A percentile compares a stretch with the other conserved stretches of the same genome.
phyloP scores from a whole-genome alignment of 2,797 vertebrate genomes.

The Leptatherina wallacei region DNA sequence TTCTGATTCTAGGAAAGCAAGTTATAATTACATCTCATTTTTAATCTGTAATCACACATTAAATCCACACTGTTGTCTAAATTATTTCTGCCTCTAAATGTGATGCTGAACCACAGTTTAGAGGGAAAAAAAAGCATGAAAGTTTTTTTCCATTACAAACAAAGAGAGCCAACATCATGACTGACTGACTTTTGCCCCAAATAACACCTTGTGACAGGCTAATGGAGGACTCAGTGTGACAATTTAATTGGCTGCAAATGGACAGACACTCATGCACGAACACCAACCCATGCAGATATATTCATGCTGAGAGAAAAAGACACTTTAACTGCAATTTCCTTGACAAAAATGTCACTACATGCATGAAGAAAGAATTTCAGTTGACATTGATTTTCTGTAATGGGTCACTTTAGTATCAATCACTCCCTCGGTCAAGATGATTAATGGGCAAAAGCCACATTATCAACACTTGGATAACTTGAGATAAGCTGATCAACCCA shows the following conservation, averaged over 20 bases:
- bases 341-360: background rate
- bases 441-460: background rate
- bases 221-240: slow-evolving; percentile 32
- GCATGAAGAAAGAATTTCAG: too few relatives aligned
- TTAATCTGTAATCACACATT: background rate
- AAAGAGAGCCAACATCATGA: slow-evolving; percentile 9
- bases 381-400: background rate
- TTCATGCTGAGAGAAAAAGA: background rate
- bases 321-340: background rate
- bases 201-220: slow-evolving; percentile 30
- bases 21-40: background rate
- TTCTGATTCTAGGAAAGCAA: background rate
- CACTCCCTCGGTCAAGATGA: background rate
- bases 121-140: slow-evolving; percentile 13
- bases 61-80: background rate
- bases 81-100: background rate
- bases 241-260: slow-evolving; percentile 24
- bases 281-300: background rate
- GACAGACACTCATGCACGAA: background rate
- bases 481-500: too few relatives aligned
- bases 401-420: background rate
- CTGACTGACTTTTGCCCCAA: slow-evolving; percentile 25
- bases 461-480: background rate
- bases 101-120: background rate
- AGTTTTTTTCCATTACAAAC: slow-evolving; percentile 35